These are phyloP conservation scores for Gymnocypris eckloni DNA, from an alignment of 2,797 vertebrate genomes.

Conservation along the genomic window DNA sequence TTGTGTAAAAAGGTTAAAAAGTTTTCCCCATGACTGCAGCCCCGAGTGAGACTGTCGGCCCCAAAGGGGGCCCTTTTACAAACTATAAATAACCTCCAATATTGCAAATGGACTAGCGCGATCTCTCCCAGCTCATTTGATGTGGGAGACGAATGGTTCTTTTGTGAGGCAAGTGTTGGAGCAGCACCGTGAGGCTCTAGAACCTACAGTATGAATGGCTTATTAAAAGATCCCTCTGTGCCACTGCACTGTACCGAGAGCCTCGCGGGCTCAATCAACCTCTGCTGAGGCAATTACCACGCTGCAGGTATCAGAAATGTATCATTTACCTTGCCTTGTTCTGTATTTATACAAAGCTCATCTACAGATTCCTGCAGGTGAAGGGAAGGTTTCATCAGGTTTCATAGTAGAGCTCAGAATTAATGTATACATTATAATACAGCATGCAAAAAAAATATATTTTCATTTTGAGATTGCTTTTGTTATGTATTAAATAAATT, in stretches of 20 bases:
- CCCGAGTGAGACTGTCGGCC: constrained; percentile 3
- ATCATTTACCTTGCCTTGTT: constrained; percentile 15
- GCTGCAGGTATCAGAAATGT: constrained; percentile 17
- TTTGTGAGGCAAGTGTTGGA: constrained; percentile 44
- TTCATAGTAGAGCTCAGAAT: background rate
- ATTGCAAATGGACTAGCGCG: constrained; percentile 45
- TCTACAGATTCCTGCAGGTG: constrained; percentile 2
- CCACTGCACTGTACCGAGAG: constrained; percentile 13
- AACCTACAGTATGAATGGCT: constrained; percentile 26
- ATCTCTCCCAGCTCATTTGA: constrained; percentile 51
- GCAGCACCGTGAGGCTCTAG: constrained; percentile 25
- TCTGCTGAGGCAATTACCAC: constrained; percentile 41
- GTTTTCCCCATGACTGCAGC: constrained; percentile 22
- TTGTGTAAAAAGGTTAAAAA: constrained; percentile 45
- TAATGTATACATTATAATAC: too few species aligned
- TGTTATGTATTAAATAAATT: background rate
- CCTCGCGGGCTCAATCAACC: constrained; percentile 31
- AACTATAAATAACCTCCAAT: constrained; percentile 40
- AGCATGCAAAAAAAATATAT: too few species aligned
- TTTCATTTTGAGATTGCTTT: too few species aligned
- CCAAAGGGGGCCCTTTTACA: constrained; percentile 19
- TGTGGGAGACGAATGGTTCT: constrained; percentile 47
- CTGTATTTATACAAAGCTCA: constrained; percentile 40
- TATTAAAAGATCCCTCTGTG: constrained; percentile 46
- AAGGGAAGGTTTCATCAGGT: background rate